Evolutionary conservation across 1,140 invertebrate genomes (phyloP), one percentile per base, ranked within the genome.

Genomic region (Drosophila albomicans): DNA sequence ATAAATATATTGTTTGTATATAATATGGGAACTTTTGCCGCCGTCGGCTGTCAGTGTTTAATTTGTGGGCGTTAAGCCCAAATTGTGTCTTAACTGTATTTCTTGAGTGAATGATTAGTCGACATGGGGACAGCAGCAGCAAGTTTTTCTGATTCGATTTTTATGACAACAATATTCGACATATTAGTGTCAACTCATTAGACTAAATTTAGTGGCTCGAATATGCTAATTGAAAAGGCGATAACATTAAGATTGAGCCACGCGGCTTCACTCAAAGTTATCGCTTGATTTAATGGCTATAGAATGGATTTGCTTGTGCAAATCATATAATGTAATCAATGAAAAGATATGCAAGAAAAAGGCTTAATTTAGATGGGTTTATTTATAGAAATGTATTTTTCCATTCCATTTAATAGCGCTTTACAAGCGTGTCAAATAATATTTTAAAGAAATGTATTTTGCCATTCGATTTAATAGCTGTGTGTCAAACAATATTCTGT

Each of bases 181-280:
- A 63, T 63, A 78, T 68, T 78, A 78, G 66, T 75, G 72, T 70
- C 72, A 76, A 87, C 68, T 68, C 81, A 82, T 87, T 79, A 74
- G 69, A 59, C 72, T 68, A 77, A 87, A 80, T 70, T 88, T 78
- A 78, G 84, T 82, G 71, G 72, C 68, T 52, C 56, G 35, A 69
- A 76, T 82, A 82, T 87, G 82, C 84, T 84, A 87, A 87, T 87
- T 78, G 68, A 11, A 68, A 46, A 48, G 13, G 58, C 75, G 72
- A 70, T 70, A 65, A 65, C 25, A 48, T 45, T 43, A 1, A 51
- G 46, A 67, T 30, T 76, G 61, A 54, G 73, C 35, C 66, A 62
- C 58, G 75, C 79, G 72, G 61, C 57, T 56, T 63, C 54, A 69
- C 54, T 71, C 68, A 78, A 80, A 79, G 78, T 43, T 48, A 74